Evolutionary conservation across 1,140 invertebrate species (phyloP), one percentile per base, ranked within the genome.

Genomic region (Uloborus diversus): DNA sequence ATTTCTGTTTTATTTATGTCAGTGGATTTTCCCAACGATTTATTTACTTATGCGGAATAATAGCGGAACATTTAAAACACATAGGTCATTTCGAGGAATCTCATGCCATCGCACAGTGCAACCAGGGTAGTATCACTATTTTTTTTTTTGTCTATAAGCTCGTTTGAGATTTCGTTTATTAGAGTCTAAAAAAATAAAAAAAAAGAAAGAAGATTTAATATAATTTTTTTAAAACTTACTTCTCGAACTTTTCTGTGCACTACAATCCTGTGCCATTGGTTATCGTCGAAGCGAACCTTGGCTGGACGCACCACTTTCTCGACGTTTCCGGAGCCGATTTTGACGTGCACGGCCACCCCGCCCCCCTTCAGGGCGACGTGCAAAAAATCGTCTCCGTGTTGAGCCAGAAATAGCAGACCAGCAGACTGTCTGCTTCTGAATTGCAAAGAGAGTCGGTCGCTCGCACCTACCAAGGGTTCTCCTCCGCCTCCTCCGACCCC

Each of bases 231-330:
- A n/a, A 17, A 20, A 70, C 88, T 89, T 87, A 97, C 95, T 91
- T 96, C 94, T 87, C 95, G 93, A 65, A 96, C 93, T 84, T 93
- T 91, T 56, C 96, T 88, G 84, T 95, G 92, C 0, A 99, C 92
- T 62, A 93, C 91, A 35, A 99, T 92, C 86, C 94, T 94, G 87
- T 99, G 97, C 96, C 96, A 99, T 85, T 96, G 93, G 88, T 98
- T 96, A 88, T 99, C 97, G 86, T 99, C 96, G 86, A 98, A 98
- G 28, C 96, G 90, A 4, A 95, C 90, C 86, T 91, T 92, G 33
- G 92, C 90, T 0, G 95, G 94, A 84, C 95, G 93, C 76, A 97
- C 93, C 83, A 94, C 92, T 88, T 94, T 92, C 86, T 97, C 94
- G 13, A 81, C 33, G 83, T 96, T 91, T 0, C 95, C 96, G 83